These are phyloP conservation scores for Hyperoodon ampullatus DNA, from an alignment of 2,113 vertebrate species.

Conservation along the genomic window DNA sequence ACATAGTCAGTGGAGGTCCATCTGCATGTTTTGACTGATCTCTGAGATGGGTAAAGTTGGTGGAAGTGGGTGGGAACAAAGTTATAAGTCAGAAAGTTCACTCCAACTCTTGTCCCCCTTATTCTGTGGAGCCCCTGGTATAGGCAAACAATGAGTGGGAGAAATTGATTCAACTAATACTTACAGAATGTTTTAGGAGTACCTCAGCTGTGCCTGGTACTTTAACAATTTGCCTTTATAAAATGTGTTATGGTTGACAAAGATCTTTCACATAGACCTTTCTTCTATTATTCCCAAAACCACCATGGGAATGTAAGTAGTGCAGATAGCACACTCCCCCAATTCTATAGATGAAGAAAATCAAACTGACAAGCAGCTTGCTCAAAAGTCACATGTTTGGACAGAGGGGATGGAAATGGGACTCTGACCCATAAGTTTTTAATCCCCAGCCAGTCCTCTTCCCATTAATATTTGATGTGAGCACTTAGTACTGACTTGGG, in stretches of 20 bases:
- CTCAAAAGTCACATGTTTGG: not conserved
- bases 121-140: not conserved
- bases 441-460: not conserved
- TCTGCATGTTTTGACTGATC: not conserved
- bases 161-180: not conserved
- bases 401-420: not conserved
- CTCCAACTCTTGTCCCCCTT: not conserved
- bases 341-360: slow-evolving; percentile 39
- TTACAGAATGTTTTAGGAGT: not conserved
- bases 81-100: not conserved
- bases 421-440: not conserved
- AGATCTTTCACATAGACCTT: not conserved
- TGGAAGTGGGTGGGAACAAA: not conserved
- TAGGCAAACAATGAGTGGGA: not conserved
- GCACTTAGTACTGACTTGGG: not conserved
- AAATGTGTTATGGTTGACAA: not conserved
- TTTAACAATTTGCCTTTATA: not conserved
- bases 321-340: not conserved
- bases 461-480: not conserved
- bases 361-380: not conserved
- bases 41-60: not conserved
- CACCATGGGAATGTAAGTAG: not conserved
- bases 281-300: not conserved
- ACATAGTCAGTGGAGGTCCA: not conserved
- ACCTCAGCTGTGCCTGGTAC: not conserved